Evolutionary conservation across 2,797 vertebrate genomes (phyloP), one percentile per base, ranked within the genome.

Genomic region (Eurystomus glaucurus): DNA sequence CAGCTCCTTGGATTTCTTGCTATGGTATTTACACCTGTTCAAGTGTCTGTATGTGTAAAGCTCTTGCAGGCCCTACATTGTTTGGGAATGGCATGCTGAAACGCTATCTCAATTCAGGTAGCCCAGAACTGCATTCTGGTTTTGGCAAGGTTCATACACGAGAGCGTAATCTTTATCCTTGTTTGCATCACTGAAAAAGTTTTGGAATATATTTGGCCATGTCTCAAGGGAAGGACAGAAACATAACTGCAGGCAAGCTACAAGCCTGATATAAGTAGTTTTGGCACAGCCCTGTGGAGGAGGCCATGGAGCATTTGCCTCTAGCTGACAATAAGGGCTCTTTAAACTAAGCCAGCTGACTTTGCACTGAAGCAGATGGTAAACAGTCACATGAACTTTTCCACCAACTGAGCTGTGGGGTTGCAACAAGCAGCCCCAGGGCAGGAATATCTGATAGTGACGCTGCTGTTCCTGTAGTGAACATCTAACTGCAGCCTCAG

Each of bases 351-450:
- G 75, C 51, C 81, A 62, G 60, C 58, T 85, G 91, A 96, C 52
- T 95, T 93, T 85, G 75, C 69, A 9, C 68, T 52, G 88, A n/a
- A 94, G 93, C 92, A 94, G 90, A 93, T 94, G 94, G 92, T 55
- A 33, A 92, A 76, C 58, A 95, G 86, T 94, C 91, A 71, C 84
- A 57, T 86, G 95, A 95, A 78, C 94, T 92, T 92, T 86, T 88
- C 96, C 86, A 93, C 93, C 94, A 84, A 39, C 79, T 61, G 93
- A 90, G 83, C 83, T 84, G 69, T 68, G 60, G 72, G 70, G 55
- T 92, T 96, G 79, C 85, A 90, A 61, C 76, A 92, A 86, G 79
- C 85, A 91, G 93, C 96, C 76, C 31, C 48, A 17, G 82, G 95
- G 85, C 92, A 94, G 85, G 71, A 94, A 64, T 94, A 93, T 77